phyloP scores from a whole-genome alignment of 1,140 invertebrate genomes.

The Portunus trituberculatus region DNA sequence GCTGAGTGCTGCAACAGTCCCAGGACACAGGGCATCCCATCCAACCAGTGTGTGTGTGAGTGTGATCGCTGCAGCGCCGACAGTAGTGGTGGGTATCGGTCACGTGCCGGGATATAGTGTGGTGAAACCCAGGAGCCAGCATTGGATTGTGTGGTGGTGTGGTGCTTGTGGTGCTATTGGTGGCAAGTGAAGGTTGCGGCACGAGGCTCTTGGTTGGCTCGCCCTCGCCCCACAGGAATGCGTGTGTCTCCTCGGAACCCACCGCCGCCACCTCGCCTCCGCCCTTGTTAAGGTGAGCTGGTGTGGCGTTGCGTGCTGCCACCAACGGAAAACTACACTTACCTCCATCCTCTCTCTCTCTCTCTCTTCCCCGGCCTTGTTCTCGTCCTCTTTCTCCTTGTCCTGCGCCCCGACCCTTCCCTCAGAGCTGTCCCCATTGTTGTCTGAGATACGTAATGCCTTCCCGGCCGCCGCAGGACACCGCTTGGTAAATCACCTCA shows the following conservation, averaged over 20 bases:
- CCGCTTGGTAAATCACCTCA: background rate
- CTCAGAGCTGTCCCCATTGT: background rate
- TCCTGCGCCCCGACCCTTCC: background rate
- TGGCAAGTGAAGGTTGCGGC: background rate
- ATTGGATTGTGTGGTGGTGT: background rate
- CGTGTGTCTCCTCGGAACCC: background rate
- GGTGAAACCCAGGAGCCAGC: background rate
- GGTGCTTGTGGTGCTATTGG: background rate
- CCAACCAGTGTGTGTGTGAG: background rate
- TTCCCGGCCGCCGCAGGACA: background rate
- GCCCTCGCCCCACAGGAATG: background rate
- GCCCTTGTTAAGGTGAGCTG: background rate
- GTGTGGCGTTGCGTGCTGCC: background rate
- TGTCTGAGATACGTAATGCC: background rate
- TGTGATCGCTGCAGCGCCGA: background rate
- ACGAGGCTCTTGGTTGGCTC: background rate
- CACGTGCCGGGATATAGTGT: background rate
- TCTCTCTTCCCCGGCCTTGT: background rate
- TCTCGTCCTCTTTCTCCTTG: background rate
- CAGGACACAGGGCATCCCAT: no score
- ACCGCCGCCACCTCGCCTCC: background rate
- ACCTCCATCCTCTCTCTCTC: background rate
- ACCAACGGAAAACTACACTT: background rate
- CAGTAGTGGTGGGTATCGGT: background rate
- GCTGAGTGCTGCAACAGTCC: background rate